Percentiles rank a stretch among this genome's conserved stretches.
Conservation (phyloP, 2,888 invertebrate species). For the Thymelicus acteon region DNA sequence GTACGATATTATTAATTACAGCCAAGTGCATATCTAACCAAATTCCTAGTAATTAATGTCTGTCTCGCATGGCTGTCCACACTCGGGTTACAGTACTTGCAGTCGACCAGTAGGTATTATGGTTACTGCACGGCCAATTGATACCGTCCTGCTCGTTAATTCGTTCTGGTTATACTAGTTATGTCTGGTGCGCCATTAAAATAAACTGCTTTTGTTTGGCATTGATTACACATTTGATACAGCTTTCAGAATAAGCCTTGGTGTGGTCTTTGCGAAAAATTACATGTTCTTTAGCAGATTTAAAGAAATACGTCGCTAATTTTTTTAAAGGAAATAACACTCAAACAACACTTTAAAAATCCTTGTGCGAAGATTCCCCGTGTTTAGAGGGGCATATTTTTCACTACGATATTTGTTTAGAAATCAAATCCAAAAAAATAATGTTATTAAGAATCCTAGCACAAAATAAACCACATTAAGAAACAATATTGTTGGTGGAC, state of each 20-base stretch:
- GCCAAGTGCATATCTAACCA: neutral
- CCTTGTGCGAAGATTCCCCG: no score
- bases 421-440: no score
- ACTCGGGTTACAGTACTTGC: neutral
- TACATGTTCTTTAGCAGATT: neutral
- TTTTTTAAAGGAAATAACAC: no score
- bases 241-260: neutral
- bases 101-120: constrained; percentile 1
- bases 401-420: no score
- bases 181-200: constrained; percentile 10
- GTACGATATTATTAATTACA: no score
- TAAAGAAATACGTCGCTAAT: no score
- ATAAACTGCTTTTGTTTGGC: constrained; percentile 25
- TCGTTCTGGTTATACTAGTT: constrained; percentile 17
- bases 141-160: constrained; percentile 9
- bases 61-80: neutral
- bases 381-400: no score
- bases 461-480: no score
- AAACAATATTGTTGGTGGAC: no score
- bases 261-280: neutral
- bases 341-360: no score
- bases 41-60: neutral
- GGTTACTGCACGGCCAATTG: neutral
- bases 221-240: constrained; percentile 13
- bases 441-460: no score